phyloP scores from a whole-genome alignment of 2,888 invertebrate genomes.

The Nasonia oneida region DNA sequence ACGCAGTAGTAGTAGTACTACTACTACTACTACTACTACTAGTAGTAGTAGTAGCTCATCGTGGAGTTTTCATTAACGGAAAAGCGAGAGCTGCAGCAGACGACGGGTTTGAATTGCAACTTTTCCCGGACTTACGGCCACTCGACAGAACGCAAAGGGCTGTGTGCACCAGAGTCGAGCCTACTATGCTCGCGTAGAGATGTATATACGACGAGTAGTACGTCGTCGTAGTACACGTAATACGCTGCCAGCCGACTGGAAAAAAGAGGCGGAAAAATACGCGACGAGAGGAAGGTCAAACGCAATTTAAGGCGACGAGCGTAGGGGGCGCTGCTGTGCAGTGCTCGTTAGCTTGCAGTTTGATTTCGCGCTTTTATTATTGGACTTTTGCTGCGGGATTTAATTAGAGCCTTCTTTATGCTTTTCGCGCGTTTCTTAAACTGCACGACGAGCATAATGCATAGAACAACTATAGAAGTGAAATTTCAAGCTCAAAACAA shows the following conservation, averaged over 20 bases:
- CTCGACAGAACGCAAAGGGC: conserved; percentile 7
- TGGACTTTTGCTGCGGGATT: background rate
- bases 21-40: too few relatives aligned
- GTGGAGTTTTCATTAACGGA: conserved; percentile 73
- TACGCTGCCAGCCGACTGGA: conserved; percentile 3
- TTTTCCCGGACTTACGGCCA: conserved; percentile 61
- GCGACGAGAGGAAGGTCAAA: conserved; percentile 37
- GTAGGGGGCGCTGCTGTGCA: background rate
- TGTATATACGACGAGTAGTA: background rate
- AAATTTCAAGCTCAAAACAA: background rate
- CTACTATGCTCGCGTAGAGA: background rate
- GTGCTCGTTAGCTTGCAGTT: conserved; percentile 14
- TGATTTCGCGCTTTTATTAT: background rate
- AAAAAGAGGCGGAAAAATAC: background rate
- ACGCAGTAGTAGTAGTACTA: background rate
- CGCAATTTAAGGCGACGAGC: conserved; percentile 32
- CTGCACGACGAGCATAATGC: too few relatives aligned
- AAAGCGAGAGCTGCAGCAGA: conserved; percentile 62
- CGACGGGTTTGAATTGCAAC: conserved; percentile 13
- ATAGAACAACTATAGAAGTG: too few relatives aligned
- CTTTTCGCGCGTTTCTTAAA: too few relatives aligned
- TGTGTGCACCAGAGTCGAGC: background rate
- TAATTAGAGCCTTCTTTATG: background rate
- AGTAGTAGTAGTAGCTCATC: conserved; percentile 42
- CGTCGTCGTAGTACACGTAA: conserved; percentile 8